phyloP scores from a whole-genome alignment of 2,113 vertebrate genomes.

The Anhinga anhinga region DNA sequence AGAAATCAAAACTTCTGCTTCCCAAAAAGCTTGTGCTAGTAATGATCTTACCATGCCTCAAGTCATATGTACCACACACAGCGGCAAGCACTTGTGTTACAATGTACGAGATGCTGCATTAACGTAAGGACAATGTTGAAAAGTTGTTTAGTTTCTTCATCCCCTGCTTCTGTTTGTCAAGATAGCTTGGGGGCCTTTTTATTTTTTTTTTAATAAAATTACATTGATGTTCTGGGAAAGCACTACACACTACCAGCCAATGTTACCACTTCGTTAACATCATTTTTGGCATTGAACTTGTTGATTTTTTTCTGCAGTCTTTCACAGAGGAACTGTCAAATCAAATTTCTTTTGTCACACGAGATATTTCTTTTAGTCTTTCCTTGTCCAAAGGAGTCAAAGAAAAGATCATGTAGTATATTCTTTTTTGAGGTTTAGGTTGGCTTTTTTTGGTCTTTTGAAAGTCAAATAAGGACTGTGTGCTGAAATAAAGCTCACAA shows the following conservation, averaged over 20 bases:
- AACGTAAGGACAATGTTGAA: not conserved
- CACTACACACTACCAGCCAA: not conserved
- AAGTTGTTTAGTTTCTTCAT: not conserved
- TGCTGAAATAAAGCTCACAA: not conserved
- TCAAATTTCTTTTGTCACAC: not conserved
- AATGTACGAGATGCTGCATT: fast-evolving
- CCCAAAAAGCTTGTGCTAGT: not conserved
- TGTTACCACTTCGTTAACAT: fast-evolving
- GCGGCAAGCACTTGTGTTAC: not conserved
- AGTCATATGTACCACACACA: fast-evolving
- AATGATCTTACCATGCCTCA: not conserved
- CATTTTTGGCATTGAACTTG: not conserved
- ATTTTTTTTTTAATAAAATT: too few relatives aligned
- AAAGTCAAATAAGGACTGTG: not conserved
- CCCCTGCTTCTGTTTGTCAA: not conserved
- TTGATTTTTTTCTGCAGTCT: not conserved
- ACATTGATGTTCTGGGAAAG: not conserved
- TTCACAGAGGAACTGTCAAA: not conserved
- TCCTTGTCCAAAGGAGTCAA: not conserved
- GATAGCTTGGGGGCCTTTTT: fast-evolving
- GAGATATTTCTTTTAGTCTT: not conserved
- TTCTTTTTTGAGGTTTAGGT: not conserved
- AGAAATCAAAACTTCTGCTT: not conserved
- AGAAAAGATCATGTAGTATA: not conserved
- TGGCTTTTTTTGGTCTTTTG: not conserved